These are phyloP conservation scores for Germaria angustata DNA, from an alignment of 2,888 invertebrate genomes.

Conservation along the genomic window DNA sequence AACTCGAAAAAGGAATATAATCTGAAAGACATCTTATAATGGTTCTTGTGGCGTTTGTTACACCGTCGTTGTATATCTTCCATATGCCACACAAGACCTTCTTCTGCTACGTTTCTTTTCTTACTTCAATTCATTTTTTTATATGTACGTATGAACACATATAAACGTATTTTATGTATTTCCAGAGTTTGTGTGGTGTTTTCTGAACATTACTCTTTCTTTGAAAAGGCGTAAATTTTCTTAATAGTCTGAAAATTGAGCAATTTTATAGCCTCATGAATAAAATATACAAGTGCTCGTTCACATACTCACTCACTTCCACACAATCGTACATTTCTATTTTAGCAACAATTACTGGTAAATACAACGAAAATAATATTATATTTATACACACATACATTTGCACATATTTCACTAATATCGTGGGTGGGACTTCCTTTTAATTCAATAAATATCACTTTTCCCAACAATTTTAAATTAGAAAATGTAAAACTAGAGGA, in stretches of 20 bases:
- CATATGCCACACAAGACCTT: slow-evolving; percentile 53
- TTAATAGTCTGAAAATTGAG: slow-evolving; percentile 79
- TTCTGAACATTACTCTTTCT: slow-evolving; percentile 66
- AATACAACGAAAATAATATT: slow-evolving; percentile 53
- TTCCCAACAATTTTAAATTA: background rate
- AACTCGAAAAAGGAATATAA: slow-evolving; percentile 41
- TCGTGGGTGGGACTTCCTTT: slow-evolving; percentile 23
- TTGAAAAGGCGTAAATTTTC: slow-evolving; percentile 78
- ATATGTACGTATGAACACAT: slow-evolving; percentile 2
- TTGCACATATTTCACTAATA: slow-evolving; percentile 20
- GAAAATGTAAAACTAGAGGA: background rate
- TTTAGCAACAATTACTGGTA: slow-evolving; percentile 60
- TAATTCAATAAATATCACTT: background rate
- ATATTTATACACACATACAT: background rate
- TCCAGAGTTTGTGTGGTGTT: slow-evolving; percentile 45
- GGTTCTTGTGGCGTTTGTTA: slow-evolving; percentile 60
- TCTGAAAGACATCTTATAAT: slow-evolving; percentile 58
- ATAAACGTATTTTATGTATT: slow-evolving; percentile 13
- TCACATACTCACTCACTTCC: slow-evolving; percentile 65
- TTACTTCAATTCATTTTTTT: background rate
- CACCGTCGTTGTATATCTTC: slow-evolving; percentile 59
- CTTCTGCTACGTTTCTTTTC: slow-evolving; percentile 1
- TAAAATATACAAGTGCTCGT: slow-evolving; percentile 76
- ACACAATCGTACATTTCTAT: slow-evolving; percentile 3
- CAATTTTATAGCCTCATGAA: slow-evolving; percentile 80